phyloP scores from a whole-genome alignment of 2,797 vertebrate species.

The Poeciliopsis presidionis region DNA sequence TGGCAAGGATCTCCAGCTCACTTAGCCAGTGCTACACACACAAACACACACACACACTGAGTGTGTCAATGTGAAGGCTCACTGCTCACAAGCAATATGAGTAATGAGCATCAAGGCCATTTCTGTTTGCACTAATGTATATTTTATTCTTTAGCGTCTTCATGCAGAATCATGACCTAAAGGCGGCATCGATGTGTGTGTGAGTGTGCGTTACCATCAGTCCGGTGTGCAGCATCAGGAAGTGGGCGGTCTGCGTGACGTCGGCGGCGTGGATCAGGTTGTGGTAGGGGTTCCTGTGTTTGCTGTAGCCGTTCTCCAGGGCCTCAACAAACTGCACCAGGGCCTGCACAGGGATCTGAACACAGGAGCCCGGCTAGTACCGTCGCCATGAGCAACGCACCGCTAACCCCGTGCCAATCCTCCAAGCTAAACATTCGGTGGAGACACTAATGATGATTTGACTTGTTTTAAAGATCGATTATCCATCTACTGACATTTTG shows the following conservation, averaged over 20 bases:
- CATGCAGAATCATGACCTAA: background rate
- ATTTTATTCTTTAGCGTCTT: background rate
- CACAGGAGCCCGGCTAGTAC: constrained; percentile 9
- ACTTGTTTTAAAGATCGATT: background rate
- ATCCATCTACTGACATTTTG: background rate
- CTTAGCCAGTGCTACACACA: constrained; percentile 92
- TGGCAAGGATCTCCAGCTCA: constrained; percentile 98
- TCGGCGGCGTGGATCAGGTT: constrained; percentile 97
- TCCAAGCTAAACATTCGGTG: background rate
- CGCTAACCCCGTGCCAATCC: background rate
- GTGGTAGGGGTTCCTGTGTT: constrained; percentile 97
- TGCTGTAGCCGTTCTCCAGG: constrained; percentile 89
- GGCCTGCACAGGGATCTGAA: constrained; percentile 90
- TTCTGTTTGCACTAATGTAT: background rate
- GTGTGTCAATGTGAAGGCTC: background rate
- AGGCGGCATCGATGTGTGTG: background rate
- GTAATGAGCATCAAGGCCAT: background rate
- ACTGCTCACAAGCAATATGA: background rate
- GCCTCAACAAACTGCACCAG: constrained; percentile 74
- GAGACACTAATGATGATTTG: background rate
- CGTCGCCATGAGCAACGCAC: background rate
- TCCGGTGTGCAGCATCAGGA: constrained; percentile 96
- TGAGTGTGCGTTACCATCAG: constrained; percentile 88
- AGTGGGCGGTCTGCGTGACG: constrained; percentile 97
- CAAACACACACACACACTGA: background rate